Percentiles rank a stretch among this genome's conserved stretches.
These are phyloP conservation scores for Galago senegalensis DNA, from an alignment of 2,797 vertebrate species.

Conservation along the genomic window DNA sequence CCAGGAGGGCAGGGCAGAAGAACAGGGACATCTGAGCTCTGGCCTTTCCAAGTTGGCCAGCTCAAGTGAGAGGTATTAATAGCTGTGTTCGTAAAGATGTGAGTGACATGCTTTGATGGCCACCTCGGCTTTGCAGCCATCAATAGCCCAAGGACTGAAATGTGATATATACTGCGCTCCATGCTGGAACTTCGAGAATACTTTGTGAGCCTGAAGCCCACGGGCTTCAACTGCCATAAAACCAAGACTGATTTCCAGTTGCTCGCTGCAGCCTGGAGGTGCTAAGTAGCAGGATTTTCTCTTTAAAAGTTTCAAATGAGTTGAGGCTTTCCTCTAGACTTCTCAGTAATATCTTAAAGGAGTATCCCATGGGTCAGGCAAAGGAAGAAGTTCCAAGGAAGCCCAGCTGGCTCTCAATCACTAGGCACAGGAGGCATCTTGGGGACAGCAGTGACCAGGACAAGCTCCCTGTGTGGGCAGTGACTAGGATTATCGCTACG, in stretches of 20 bases:
- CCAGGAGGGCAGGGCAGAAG: neutral
- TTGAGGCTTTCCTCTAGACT: slow-evolving; percentile 7
- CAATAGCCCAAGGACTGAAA: neutral
- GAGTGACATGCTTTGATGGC: slow-evolving; percentile 6
- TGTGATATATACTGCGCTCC: neutral
- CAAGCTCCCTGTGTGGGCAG: fast-evolving
- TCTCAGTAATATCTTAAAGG: neutral
- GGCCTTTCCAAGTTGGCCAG: neutral
- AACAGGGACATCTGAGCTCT: neutral
- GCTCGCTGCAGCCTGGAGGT: neutral
- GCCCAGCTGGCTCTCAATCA: neutral
- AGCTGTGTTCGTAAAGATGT: neutral
- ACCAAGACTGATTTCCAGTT: neutral
- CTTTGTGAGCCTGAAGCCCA: neutral
- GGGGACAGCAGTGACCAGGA: neutral
- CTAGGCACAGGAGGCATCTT: neutral
- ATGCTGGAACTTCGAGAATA: neutral
- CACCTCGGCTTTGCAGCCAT: neutral
- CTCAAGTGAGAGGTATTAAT: neutral
- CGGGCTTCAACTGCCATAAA: neutral
- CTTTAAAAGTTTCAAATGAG: slow-evolving; percentile 26
- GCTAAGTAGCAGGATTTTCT: slow-evolving; percentile 34
- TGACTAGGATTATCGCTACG: neutral
- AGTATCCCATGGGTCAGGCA: neutral
- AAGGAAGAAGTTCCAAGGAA: slow-evolving; percentile 2